phyloP scores from a whole-genome alignment of 2,888 invertebrate species.

The Dynastes maya region DNA sequence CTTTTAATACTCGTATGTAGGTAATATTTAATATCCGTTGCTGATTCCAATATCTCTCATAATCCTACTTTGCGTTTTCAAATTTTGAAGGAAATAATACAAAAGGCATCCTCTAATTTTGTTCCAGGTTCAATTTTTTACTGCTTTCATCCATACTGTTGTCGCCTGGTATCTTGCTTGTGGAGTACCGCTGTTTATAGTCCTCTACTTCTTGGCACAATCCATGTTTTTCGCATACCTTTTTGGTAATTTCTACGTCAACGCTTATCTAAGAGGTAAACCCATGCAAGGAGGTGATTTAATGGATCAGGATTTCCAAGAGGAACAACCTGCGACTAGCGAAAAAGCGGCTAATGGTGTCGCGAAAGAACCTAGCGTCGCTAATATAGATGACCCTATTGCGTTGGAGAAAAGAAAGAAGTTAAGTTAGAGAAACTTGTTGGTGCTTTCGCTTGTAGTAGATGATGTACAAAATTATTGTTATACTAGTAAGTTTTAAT shows the following conservation, averaged over 20 bases:
- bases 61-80: background rate
- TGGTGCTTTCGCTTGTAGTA: too few species aligned
- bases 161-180: constrained; percentile 77
- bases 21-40: too few species aligned
- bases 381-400: background rate
- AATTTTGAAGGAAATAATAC: background rate
- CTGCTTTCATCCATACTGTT: constrained; percentile 82
- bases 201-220: constrained; percentile 77
- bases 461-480: too few species aligned
- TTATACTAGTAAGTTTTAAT: too few species aligned
- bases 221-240: constrained; percentile 82
- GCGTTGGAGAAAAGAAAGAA: background rate
- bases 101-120: constrained; percentile 55
- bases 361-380: background rate
- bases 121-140: constrained; percentile 80
- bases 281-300: background rate
- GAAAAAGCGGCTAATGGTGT: background rate
- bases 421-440: background rate
- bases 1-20: too few species aligned
- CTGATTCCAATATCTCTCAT: too few species aligned
- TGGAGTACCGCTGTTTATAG: constrained; percentile 81
- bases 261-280: constrained; percentile 73
- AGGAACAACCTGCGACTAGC: background rate
- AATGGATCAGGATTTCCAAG: constrained; percentile 4
- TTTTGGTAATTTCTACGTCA: constrained; percentile 84